These are phyloP conservation scores for Parthenolecanium corni DNA, from an alignment of 2,888 invertebrate genomes.

Conservation along the genomic window DNA sequence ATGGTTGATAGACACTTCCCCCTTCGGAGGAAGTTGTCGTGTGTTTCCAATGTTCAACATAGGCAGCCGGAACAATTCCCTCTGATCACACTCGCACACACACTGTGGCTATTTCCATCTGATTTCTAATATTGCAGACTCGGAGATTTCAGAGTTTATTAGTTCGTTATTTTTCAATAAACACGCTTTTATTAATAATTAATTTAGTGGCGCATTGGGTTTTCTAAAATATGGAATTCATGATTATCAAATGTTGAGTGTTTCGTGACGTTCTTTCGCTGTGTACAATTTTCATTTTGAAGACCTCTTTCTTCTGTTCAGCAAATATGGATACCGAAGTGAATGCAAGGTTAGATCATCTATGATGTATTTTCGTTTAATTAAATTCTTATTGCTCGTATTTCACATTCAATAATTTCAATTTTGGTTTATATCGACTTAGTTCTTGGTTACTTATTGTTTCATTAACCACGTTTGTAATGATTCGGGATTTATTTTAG, in stretches of 20 bases:
- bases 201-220: background rate
- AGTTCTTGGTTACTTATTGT: no score
- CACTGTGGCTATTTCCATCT: background rate
- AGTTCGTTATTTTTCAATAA: no score
- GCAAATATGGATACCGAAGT: slow-evolving; percentile 24
- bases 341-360: slow-evolving; percentile 21
- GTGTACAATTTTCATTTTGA: background rate
- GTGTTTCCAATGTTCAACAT: slow-evolving; percentile 16
- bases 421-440: background rate
- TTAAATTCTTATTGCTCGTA: background rate
- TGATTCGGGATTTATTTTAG: no score
- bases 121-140: slow-evolving; percentile 4
- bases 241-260: background rate
- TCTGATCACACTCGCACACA: no score
- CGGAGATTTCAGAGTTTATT: no score
- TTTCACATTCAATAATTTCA: background rate
- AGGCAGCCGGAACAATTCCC: background rate
- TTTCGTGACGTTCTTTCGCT: background rate
- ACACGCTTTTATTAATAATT: no score
- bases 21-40: slow-evolving; percentile 23
- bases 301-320: background rate
- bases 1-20: slow-evolving; percentile 21
- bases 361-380: background rate
- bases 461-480: no score
- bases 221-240: background rate